phyloP scores from a whole-genome alignment of 2,113 vertebrate species.

The Sphyrna mokarran region DNA sequence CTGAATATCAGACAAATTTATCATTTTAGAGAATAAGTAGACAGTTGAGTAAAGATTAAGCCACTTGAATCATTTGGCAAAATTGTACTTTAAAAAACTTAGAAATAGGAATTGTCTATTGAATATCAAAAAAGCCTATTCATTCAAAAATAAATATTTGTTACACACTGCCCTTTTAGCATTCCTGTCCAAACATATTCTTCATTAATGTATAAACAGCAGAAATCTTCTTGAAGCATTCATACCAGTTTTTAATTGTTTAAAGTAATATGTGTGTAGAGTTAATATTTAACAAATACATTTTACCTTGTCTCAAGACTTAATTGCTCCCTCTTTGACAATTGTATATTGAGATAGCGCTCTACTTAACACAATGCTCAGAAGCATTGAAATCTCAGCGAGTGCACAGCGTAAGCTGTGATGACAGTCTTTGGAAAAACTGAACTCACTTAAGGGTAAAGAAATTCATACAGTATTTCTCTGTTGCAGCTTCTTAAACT shows the following conservation, averaged over 20 bases:
- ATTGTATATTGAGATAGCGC: not conserved
- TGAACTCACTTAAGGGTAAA: conserved; percentile 40
- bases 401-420: not conserved
- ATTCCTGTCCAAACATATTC: not conserved
- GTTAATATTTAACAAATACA: not conserved
- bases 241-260: not conserved
- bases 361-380: not conserved
- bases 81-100: not conserved
- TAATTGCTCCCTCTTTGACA: not conserved
- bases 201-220: not conserved
- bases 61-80: not conserved
- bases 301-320: not conserved
- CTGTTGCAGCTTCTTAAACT: conserved; percentile 46
- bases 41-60: not conserved
- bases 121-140: not conserved
- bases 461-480: conserved; percentile 37
- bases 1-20: not conserved
- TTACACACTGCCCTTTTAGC: not conserved
- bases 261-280: not conserved
- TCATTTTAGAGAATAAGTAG: not conserved
- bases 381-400: not conserved
- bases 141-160: not conserved
- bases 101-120: not conserved
- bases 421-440: conserved; percentile 35
- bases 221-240: not conserved